phyloP scores from a whole-genome alignment of 2,888 invertebrate species.

The Drosophila kambysellisi region DNA sequence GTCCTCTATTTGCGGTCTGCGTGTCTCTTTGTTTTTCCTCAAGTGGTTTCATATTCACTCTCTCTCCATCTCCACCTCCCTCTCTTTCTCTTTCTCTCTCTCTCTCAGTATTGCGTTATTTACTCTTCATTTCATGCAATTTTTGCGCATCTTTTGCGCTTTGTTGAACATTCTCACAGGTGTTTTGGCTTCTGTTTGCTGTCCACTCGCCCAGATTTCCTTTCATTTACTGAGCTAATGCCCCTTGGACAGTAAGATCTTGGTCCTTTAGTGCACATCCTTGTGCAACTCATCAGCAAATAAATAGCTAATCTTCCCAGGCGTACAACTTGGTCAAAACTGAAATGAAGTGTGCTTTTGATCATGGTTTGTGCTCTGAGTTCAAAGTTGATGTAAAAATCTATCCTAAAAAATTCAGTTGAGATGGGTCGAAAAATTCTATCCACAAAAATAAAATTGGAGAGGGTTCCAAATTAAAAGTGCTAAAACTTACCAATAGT shows the following conservation, averaged over 20 bases:
- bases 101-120: conserved; percentile 29
- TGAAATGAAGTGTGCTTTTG: neutral
- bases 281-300: neutral
- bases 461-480: no score
- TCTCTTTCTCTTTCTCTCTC: neutral
- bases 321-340: neutral
- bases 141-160: conserved; percentile 68
- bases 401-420: no score
- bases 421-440: no score
- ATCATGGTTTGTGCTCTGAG: neutral
- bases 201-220: conserved; percentile 58
- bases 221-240: conserved; percentile 23
- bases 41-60: conserved; percentile 70
- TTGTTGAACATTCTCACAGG: conserved; percentile 78
- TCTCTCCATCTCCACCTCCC: neutral
- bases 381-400: no score
- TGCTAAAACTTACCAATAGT: no score
- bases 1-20: conserved; percentile 59
- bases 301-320: conserved; percentile 5
- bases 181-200: conserved; percentile 63
- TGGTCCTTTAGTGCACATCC: neutral
- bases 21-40: conserved; percentile 51
- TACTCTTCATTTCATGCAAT: conserved; percentile 69
- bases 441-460: no score
- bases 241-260: neutral